Conservation (phyloP, 2,888 invertebrate species). For the Deroplatys truncata region DNA sequence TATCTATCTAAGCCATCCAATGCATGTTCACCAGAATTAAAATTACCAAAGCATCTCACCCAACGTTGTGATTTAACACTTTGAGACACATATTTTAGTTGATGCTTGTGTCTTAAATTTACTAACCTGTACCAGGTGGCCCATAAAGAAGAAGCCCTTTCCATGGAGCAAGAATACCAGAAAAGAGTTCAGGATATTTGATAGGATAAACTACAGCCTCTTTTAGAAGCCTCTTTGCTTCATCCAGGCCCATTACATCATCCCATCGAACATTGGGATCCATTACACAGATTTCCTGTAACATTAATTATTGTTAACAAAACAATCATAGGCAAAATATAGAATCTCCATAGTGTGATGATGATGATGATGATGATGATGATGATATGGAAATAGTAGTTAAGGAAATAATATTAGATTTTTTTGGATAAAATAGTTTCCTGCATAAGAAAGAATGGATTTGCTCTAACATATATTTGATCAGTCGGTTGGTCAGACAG, state of each 20-base stretch:
- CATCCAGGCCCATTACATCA: conserved; percentile 72
- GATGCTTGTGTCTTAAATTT: background rate
- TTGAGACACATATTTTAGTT: too few relatives aligned
- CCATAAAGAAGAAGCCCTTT: conserved; percentile 73
- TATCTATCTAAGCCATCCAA: too few relatives aligned
- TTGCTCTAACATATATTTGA: too few relatives aligned
- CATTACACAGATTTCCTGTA: conserved; percentile 59
- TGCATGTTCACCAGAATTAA: too few relatives aligned
- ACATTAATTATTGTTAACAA: background rate
- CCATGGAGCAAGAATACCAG: conserved; percentile 73
- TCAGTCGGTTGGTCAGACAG: too few relatives aligned
- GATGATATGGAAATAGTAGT: too few relatives aligned
- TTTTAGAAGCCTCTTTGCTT: conserved; percentile 72
- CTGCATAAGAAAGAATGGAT: too few relatives aligned
- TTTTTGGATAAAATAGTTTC: too few relatives aligned
- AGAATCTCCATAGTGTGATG: conserved; percentile 4
- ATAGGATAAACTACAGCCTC: conserved; percentile 83
- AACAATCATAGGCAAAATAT: background rate
- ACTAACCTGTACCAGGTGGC: conserved; percentile 68
- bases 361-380: too few relatives aligned
- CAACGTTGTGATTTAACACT: too few relatives aligned
- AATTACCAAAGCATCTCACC: too few relatives aligned
- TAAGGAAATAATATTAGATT: too few relatives aligned
- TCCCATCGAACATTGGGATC: conserved; percentile 71
- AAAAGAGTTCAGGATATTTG: conserved; percentile 68